Evolutionary conservation across 2,888 invertebrate species (phyloP), one percentile per base, ranked within the genome.

Genomic region (Tachina lurida): DNA sequence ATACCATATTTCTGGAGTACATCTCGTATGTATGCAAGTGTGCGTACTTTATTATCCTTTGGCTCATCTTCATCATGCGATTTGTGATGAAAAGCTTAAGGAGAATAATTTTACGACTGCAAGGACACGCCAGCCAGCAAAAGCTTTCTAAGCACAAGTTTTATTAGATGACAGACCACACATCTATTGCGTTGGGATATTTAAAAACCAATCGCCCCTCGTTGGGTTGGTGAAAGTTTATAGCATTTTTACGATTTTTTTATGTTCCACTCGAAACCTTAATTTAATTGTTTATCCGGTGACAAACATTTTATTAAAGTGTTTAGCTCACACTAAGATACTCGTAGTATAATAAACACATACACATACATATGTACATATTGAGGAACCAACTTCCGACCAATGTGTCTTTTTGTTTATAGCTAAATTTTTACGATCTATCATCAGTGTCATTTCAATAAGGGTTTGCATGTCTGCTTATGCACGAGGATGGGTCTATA

Each of bases 231-330:
- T 83, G 73, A 80, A 70, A 87, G 81, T 85, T 93, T 92, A 93
- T 91, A 89, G 89, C 88, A 89, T 89, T 93, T 92, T 92, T 93
- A 92, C 91, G 92, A 89, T 89, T 88, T 90, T 89, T 92, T 93
- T 92, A 92, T 92, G 92, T 91, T 89, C 90, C 88, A 91, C 92
- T 92, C 90, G 89, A 74, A 93, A 92, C 92, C 91, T 92, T 92
- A 92, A 92, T 92, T 92, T 93, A 93, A 92, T 92, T 92, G 92
- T 92, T 92, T 92, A 93, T 91, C 92, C 92, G 92, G 92, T 92
- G 92, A 93, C 92, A 92, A 92, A 90, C 90, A 92, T 92, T 91
- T 90, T 89, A 91, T 91, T 91, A 91, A 89, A 87, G 82, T 87
- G 88, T 70, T 84, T 73, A 68, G 45, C 49, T n/a, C 70, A 87